Percentiles rank a stretch among this genome's conserved stretches.
These are phyloP conservation scores for Philypnodon macrostomus DNA, from an alignment of 2,797 vertebrate species.

Conservation along the genomic window DNA sequence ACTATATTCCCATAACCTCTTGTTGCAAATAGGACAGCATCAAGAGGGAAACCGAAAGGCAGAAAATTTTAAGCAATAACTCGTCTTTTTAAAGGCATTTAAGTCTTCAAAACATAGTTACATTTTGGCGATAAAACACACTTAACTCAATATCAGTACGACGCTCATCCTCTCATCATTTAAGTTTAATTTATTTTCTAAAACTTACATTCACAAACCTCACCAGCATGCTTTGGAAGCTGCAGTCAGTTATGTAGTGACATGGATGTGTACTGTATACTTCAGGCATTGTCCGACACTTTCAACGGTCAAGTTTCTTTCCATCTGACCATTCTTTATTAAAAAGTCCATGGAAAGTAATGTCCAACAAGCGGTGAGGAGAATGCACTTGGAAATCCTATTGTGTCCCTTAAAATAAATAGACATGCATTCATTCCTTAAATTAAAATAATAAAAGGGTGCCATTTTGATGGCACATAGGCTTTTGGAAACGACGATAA, in stretches of 20 bases:
- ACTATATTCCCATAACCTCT: conserved; percentile 7
- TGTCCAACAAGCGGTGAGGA: background rate
- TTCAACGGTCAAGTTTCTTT: too few relatives aligned
- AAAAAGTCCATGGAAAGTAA: conserved; percentile 11
- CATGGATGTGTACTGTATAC: too few relatives aligned
- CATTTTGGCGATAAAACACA: conserved; percentile 1
- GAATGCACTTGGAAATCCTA: conserved; percentile 7
- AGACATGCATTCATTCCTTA: conserved; percentile 42
- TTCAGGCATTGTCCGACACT: too few relatives aligned
- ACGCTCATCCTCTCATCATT: background rate
- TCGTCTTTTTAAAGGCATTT: background rate
- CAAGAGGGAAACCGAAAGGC: conserved; percentile 8
- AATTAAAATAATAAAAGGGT: conserved; percentile 21
- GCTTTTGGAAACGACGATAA: too few relatives aligned
- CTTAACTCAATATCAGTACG: background rate
- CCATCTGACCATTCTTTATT: conserved; percentile 13
- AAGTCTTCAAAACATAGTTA: background rate
- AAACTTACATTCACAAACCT: conserved; percentile 16
- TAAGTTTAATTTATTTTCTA: background rate
- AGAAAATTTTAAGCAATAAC: conserved; percentile 12
- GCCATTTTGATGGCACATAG: conserved; percentile 28
- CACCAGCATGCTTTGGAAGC: conserved; percentile 11
- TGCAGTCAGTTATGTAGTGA: conserved; percentile 7
- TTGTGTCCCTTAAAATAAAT: conserved; percentile 61
- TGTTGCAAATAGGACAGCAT: conserved; percentile 9